Conservation (phyloP, 2,888 invertebrate genomes). For the Osmoderma eremita region DNA sequence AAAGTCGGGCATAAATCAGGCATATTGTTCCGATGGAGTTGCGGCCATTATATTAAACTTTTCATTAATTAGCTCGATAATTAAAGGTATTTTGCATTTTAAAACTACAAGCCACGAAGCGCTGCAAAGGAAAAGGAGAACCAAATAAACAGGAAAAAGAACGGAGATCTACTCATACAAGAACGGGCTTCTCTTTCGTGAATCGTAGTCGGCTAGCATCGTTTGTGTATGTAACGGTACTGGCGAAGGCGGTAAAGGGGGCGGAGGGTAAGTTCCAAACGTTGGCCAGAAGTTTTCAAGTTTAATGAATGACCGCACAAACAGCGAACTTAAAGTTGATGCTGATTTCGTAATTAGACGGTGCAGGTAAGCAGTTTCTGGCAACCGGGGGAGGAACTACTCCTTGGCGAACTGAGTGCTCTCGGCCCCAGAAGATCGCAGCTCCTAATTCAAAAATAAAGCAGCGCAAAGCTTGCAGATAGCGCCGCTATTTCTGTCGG, state of each 20-base stretch:
- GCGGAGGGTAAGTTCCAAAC: constrained; percentile 45
- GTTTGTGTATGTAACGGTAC: constrained; percentile 18
- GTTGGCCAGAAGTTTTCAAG: constrained; percentile 56
- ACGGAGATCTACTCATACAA: constrained; percentile 18
- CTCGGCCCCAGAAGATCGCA: constrained; percentile 43
- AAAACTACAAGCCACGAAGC: constrained; percentile 47
- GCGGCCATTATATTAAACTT: constrained; percentile 52
- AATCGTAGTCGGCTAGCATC: constrained; percentile 1
- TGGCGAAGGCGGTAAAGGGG: constrained; percentile 43
- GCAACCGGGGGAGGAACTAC: constrained; percentile 31
- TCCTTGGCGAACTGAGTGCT: constrained; percentile 4
- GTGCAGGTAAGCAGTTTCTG: constrained; percentile 57
- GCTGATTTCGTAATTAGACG: constrained; percentile 64
- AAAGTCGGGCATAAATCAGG: constrained; percentile 49
- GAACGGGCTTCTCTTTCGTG: background rate
- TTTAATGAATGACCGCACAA: constrained; percentile 64
- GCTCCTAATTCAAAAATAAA: constrained; percentile 48
- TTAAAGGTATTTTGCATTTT: constrained; percentile 55
- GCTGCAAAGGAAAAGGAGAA: constrained; percentile 35
- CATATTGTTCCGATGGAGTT: constrained; percentile 51
- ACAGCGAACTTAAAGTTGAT: constrained; percentile 59
- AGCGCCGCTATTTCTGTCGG: background rate
- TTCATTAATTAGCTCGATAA: constrained; percentile 55
- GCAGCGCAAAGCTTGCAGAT: constrained; percentile 7
- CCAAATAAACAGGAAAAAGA: constrained; percentile 46